Base-by-base conservation (phyloP, 2,888 invertebrate species). In the Campoplex capitator region DNA sequence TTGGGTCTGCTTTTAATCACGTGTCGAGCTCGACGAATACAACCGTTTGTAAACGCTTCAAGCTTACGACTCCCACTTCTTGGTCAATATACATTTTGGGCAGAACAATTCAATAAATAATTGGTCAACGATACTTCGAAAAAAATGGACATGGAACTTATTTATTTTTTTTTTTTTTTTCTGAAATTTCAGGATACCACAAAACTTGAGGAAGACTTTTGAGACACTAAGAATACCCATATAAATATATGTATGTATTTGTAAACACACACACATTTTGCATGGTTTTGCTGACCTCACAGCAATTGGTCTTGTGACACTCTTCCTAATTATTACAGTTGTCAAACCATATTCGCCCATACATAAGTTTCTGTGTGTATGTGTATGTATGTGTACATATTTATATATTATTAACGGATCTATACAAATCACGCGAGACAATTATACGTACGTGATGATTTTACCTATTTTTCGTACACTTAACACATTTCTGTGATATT, bases 361-460 rank as follows among this genome's bases (percentile, higher is more conserved):
- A 62, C 62, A 62, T 32, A 62, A 62, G 62, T 32, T 32, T 58
- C 7, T 62, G 32, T 2, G 62, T 62, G 1, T 62, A 16, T 58
- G 16, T 62, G 32, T 2, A 32, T 62, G 1, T 62, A 13, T 62
- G 16, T 58, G 23, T 81, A 51, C 65, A 65, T 83, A 23, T 68
- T 7, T 23, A 56, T 58, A 42, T 65, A 73, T 35, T 86, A 84
- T 78, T 82, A 82, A 84, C 81, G 84, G 68, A 75, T 84, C 77
- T 87, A 84, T 87, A 87, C 87, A 84, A 84, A 84, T 82, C 38
- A 78, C 84, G 54, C 84, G 70, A 9, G 51, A 80, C 28, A 74
- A 76, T 67, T n/a, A 73, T 79, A 65, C n/a, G 23, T 56, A 38
- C 28, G 78, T 84, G 70, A 81, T 81, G 56, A 74, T 78, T 78